Evolutionary conservation across 2,888 invertebrate genomes (phyloP), one percentile per base, ranked within the genome.

Genomic region (Incurvaria masculella): DNA sequence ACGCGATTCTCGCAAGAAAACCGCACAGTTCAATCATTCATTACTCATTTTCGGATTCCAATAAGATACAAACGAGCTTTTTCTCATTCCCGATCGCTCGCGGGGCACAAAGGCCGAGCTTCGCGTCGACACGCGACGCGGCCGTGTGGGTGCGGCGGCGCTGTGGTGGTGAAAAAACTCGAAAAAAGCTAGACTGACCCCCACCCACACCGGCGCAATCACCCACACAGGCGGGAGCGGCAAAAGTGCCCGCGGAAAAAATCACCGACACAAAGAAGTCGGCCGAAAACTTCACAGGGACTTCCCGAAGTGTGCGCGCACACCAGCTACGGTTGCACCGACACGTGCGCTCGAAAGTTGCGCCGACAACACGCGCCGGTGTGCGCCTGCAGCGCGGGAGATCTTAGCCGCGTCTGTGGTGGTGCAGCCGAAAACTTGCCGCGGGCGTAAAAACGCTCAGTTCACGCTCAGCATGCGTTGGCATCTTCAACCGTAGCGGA

Each of bases 231-330:
- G 54, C 58, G 52, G 50, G 10, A 23, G 14, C 33, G 33, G 33
- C n/a, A 33, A 33, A 33, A 33, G 14, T 33, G 51, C 55, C 63
- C 65, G 70, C 73, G 72, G 71, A 78, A 78, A 78, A 78, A 78
- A 76, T 76, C 74, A 78, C 76, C 61, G 74, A 75, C 76, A 78
- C 76, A 76, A 75, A 78, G 75, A 72, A 21, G 67, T 73, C 71
- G 64, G 69, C 75, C 73, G 63, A 75, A 78, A 76, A 76, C 72
- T 78, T 76, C 3, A 33, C 33, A 33, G 14, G 33, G 14, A 33
- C 33, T 33, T 33, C 3, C 14, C 11, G 11, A 8, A 14, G 33
- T 33, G 33, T 33, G 33, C 14, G 33, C 14, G 33, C 14, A n/a
- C n/a, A n/a, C n/a, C n/a, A n/a, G n/a, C n/a, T n/a, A n/a, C n/a